Base-by-base conservation (phyloP, 2,888 invertebrate genomes). In the Drosophila rubida region DNA sequence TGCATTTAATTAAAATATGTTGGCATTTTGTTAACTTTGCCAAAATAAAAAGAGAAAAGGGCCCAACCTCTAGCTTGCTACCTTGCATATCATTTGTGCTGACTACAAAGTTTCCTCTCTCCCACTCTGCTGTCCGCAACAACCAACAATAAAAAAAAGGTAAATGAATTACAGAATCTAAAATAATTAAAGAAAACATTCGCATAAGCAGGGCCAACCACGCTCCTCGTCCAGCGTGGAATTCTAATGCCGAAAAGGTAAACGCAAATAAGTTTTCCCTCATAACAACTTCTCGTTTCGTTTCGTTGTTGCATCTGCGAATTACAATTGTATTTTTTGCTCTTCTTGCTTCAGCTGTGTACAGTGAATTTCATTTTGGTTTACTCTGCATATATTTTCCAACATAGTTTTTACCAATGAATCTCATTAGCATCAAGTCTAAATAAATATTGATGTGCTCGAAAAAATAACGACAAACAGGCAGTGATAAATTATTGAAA, bases 81-180 rank as follows among this genome's bases (percentile, higher is more conserved):
- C 69, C 78, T 73, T 77, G 69, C 80, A 78, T 78, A 78, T 65
- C 64, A 80, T 80, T 84, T 74, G 59, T 71, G 64, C 75, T 57
- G 65, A 70, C 64, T 77, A n/a, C 50, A 19, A 42, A 13, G 19
- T 19, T 42, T 44, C 42, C 22, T 6, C 22, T 13, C 3, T 19
- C 3, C 3, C 19, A 2, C 19, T 19, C 19, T 2, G 14, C 14
- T 73, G 61, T 48, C 23, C 19, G 4, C n/a, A 22, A 42, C 46
- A 30, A 46, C 16, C 16, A n/a, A 19, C 4, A n/a, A 35, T n/a
- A 35, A 19, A 13, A 46, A 58, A 65, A 67, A 58, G 53, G 58
- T 57, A 61, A 61, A 57, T 60, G 48, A 58, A 62, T 57, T 57
- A 50, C 42, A n/a, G 37, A 58, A 61, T 49, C 41, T 49, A 49